Conservation (phyloP, 2,113 vertebrate genomes). For the Dromaius novaehollandiae region DNA sequence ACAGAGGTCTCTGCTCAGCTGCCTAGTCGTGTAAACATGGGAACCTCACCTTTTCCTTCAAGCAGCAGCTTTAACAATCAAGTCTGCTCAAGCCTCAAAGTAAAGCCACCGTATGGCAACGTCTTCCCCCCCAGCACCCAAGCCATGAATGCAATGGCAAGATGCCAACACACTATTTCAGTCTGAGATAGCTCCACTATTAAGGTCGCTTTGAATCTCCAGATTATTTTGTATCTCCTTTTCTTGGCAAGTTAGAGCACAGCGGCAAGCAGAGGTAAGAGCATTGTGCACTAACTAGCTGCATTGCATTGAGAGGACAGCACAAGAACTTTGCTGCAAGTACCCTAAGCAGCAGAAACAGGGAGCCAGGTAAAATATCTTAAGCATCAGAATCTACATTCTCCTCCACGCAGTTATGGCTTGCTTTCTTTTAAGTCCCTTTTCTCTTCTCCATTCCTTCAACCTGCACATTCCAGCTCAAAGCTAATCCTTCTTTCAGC, state of each 20-base stretch:
- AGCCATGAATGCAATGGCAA: too few relatives aligned
- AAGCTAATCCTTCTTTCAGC: neutral
- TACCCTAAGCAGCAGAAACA: neutral
- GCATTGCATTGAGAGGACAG: neutral
- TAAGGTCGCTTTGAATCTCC: neutral
- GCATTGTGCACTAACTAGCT: neutral
- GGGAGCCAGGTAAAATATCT: neutral
- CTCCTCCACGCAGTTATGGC: neutral
- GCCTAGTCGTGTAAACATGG: neutral
- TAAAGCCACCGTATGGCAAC: neutral
- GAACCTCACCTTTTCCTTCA: neutral
- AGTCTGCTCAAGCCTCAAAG: neutral
- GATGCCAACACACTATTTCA: neutral
- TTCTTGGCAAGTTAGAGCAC: neutral
- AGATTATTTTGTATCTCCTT: neutral
- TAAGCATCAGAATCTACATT: neutral
- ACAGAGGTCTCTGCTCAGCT: neutral
- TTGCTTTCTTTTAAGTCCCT: neutral
- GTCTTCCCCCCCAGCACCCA: neutral
- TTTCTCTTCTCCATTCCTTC: neutral
- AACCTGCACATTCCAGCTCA: neutral
- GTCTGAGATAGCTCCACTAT: neutral
- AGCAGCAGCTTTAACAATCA: neutral
- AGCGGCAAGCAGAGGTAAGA: neutral
- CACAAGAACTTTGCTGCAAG: neutral